A percentile compares a stretch with the other conserved stretches of the same genome.
Conservation (phyloP, 2,113 vertebrate species). For the Cichladusa arquata region DNA sequence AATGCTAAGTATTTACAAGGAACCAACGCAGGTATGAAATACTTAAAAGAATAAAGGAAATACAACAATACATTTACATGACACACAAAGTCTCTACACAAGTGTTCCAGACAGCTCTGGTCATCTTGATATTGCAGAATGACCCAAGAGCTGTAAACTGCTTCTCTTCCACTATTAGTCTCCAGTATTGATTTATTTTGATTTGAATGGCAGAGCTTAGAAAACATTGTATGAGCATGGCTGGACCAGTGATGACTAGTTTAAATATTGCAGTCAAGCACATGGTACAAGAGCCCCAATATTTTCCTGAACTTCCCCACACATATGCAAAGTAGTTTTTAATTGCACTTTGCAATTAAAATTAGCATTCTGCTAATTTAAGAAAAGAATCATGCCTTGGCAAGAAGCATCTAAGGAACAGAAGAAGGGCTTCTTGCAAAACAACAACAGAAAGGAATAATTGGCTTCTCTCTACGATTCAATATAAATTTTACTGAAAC, state of each 20-base stretch:
- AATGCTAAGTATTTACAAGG: neutral
- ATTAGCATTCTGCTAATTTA: constrained; percentile 11
- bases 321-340: neutral
- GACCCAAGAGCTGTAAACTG: neutral
- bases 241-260: neutral
- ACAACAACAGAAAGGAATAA: neutral
- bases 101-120: neutral
- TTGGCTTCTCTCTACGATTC: neutral
- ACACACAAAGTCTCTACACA: neutral
- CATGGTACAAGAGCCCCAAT: neutral
- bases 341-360: neutral
- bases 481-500: neutral
- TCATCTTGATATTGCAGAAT: neutral
- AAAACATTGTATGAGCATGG: neutral
- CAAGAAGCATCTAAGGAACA: neutral
- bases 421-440: neutral
- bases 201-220: neutral
- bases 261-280: constrained; percentile 5
- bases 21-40: neutral
- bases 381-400: neutral
- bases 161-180: neutral
- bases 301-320: constrained; percentile 11
- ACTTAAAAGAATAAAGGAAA: neutral
- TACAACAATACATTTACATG: neutral
- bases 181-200: neutral